Conservation (phyloP, 2,888 invertebrate genomes). For the Ceriagrion tenellum region DNA sequence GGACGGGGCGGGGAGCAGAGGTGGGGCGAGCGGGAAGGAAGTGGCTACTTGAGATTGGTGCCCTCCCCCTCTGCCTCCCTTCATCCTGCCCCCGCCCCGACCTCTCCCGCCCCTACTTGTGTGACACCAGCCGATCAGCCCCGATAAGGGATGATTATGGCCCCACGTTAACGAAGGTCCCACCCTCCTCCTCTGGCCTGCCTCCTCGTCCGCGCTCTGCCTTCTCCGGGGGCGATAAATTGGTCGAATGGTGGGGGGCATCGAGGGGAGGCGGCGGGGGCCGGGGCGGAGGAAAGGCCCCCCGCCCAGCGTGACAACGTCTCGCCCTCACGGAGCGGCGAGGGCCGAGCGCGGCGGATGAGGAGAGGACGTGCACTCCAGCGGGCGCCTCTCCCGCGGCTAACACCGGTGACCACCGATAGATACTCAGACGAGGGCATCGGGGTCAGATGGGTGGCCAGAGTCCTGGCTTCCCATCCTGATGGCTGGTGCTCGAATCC, state of each 20-base stretch:
- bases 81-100: too few relatives aligned
- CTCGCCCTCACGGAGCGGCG: too few relatives aligned
- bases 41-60: conserved; percentile 39
- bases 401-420: too few relatives aligned
- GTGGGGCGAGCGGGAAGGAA: not conserved
- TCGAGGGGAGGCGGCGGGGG: too few relatives aligned
- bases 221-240: not conserved
- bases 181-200: not conserved
- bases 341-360: too few relatives aligned
- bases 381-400: too few relatives aligned
- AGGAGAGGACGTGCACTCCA: too few relatives aligned
- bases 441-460: too few relatives aligned
- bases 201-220: not conserved
- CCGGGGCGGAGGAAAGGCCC: not conserved
- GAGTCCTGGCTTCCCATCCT: too few relatives aligned
- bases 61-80: not conserved
- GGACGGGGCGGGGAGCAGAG: not conserved
- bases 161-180: not conserved
- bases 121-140: conserved; percentile 10
- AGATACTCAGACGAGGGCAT: too few relatives aligned
- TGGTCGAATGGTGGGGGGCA: not conserved
- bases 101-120: not conserved
- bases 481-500: too few relatives aligned
- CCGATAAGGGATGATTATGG: not conserved
- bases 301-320: not conserved